These are phyloP conservation scores for Herminia tarsipennalis DNA, from an alignment of 2,888 invertebrate species.

Conservation along the genomic window DNA sequence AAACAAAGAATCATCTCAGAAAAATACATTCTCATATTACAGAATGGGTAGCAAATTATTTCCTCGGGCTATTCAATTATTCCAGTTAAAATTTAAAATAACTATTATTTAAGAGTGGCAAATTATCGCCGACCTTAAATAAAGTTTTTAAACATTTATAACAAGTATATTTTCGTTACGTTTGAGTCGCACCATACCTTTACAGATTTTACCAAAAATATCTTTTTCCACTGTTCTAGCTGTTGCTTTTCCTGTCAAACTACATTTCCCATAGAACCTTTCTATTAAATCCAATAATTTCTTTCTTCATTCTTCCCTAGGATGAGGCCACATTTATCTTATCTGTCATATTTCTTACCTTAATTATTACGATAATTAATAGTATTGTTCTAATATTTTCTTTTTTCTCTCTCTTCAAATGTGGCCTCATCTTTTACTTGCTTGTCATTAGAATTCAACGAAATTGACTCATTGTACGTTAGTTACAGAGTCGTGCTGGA, in stretches of 20 bases:
- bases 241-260: background rate
- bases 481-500: slow-evolving; percentile 98
- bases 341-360: slow-evolving; percentile 32
- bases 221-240: background rate
- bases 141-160: too few relatives aligned
- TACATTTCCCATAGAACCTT: slow-evolving; percentile 11
- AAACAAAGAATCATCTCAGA: too few relatives aligned
- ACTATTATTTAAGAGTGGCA: too few relatives aligned
- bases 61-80: too few relatives aligned
- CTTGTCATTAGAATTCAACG: slow-evolving; percentile 71
- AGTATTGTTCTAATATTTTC: background rate
- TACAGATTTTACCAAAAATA: background rate
- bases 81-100: too few relatives aligned
- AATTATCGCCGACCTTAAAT: too few relatives aligned
- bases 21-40: too few relatives aligned
- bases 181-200: background rate
- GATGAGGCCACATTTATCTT: slow-evolving; percentile 31
- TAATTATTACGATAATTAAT: slow-evolving; percentile 14
- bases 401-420: slow-evolving; percentile 48
- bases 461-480: slow-evolving; percentile 88
- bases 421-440: slow-evolving; percentile 52
- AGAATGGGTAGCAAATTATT: too few relatives aligned
- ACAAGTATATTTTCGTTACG: too few relatives aligned
- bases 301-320: slow-evolving; percentile 37
- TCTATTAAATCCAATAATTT: slow-evolving; percentile 25